Evolutionary conservation across 2,888 invertebrate genomes (phyloP).

Genomic region (Aspidiotus rigidus): DNA sequence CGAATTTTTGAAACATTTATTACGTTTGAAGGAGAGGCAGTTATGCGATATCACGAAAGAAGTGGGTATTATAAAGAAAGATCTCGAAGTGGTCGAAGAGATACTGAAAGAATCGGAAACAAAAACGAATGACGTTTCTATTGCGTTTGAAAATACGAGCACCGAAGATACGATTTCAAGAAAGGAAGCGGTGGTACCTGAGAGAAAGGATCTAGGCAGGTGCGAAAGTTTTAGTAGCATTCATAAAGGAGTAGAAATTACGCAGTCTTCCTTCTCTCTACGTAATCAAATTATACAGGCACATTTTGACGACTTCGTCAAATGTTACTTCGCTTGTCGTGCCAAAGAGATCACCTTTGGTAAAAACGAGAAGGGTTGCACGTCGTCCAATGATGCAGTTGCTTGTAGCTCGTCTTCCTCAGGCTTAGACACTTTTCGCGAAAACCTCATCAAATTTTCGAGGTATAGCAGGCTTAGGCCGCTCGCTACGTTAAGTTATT

Average conservation of each 20-base stretch:
- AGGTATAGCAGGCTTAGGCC: slow-evolving; percentile 66
- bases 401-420: neutral
- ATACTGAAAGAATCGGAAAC: slow-evolving; percentile 46
- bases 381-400: slow-evolving; percentile 39
- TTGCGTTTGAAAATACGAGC: slow-evolving; percentile 15
- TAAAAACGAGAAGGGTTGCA: slow-evolving; percentile 38
- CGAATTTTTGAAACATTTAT: slow-evolving; percentile 71
- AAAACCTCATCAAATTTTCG: slow-evolving; percentile 77
- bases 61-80: slow-evolving; percentile 63
- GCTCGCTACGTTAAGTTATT: slow-evolving; percentile 79
- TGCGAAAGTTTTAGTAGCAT: slow-evolving; percentile 39
- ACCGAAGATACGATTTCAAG: slow-evolving; percentile 24
- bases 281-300: slow-evolving; percentile 66
- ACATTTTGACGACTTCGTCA: slow-evolving; percentile 81
- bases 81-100: slow-evolving; percentile 61
- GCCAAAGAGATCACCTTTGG: slow-evolving; percentile 62
- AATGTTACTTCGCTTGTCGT: slow-evolving; percentile 72
- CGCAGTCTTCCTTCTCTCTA: slow-evolving; percentile 51
- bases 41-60: slow-evolving; percentile 58
- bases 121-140: slow-evolving; percentile 11
- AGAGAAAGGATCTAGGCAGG: slow-evolving; percentile 27
- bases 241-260: slow-evolving; percentile 39
- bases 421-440: slow-evolving; percentile 67
- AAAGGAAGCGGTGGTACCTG: slow-evolving; percentile 35
- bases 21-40: slow-evolving; percentile 61